A percentile compares a stretch with the other conserved stretches of the same genome.
These are phyloP conservation scores for Neodiprion pinetum DNA, from an alignment of 1,140 invertebrate species.

Conservation along the genomic window DNA sequence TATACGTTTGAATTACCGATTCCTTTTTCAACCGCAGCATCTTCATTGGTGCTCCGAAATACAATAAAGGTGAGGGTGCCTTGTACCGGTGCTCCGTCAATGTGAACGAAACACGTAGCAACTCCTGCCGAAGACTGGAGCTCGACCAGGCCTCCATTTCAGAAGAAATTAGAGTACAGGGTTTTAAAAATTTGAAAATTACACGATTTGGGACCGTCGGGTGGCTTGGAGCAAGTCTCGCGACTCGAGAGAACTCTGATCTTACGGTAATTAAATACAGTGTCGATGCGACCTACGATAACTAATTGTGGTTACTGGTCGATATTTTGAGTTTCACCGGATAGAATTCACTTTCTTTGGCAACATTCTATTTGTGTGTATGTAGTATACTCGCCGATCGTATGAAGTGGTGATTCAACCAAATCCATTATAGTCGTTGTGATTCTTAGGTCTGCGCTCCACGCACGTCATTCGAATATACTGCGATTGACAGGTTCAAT, in stretches of 20 bases:
- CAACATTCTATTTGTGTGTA: not conserved
- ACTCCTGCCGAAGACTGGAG: not conserved
- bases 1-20: too few species aligned
- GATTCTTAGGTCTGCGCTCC: not conserved
- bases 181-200: too few species aligned
- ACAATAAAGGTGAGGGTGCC: not conserved
- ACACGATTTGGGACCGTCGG: too few species aligned
- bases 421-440: not conserved
- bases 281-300: too few species aligned
- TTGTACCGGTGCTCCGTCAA: not conserved
- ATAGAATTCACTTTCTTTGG: too few species aligned
- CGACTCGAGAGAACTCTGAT: not conserved
- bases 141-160: not conserved
- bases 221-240: not conserved
- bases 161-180: too few species aligned
- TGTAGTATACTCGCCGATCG: not conserved
- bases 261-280: not conserved
- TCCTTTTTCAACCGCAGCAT: not conserved
- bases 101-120: not conserved
- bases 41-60: not conserved
- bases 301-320: too few species aligned
- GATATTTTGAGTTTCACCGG: too few species aligned
- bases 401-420: too few species aligned
- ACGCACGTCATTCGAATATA: not conserved
- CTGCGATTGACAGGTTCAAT: not conserved